Percentiles rank a stretch among this genome's conserved stretches.
Conservation (phyloP, 2,113 vertebrate species). For the Gavialis gangeticus region DNA sequence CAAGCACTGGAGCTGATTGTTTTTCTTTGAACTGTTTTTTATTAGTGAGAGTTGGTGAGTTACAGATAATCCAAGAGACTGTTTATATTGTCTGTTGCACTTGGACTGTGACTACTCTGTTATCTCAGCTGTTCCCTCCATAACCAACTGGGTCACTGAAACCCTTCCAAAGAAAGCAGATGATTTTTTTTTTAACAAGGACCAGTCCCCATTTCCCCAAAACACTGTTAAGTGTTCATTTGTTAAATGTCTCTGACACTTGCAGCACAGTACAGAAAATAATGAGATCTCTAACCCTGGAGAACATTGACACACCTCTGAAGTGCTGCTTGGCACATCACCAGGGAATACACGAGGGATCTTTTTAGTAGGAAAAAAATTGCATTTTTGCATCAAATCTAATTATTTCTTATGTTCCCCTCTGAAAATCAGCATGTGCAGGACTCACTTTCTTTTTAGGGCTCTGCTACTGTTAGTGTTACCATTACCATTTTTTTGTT, state of each 20-base stretch:
- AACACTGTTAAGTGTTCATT: not conserved
- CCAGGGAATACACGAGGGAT: not conserved
- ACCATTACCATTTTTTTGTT: not conserved
- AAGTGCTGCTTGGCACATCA: not conserved
- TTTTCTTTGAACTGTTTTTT: not conserved
- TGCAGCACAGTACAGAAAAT: not conserved
- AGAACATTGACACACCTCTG: not conserved
- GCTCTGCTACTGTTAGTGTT: not conserved
- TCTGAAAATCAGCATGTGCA: not conserved
- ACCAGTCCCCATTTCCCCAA: not conserved
- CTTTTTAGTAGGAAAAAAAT: not conserved
- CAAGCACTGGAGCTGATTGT: not conserved
- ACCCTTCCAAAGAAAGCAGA: not conserved
- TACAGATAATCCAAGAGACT: not conserved
- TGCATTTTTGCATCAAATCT: conserved; percentile 14
- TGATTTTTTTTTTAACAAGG: not conserved
- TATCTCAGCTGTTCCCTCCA: not conserved
- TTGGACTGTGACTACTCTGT: not conserved
- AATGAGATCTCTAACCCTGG: not conserved
- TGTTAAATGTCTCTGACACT: not conserved
- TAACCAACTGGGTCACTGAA: not conserved
- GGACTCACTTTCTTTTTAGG: not conserved
- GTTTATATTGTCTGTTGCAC: not conserved
- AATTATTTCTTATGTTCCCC: not conserved
- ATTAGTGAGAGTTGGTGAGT: not conserved